Percentiles rank a stretch among this genome's conserved stretches.
phyloP scores from a whole-genome alignment of 1,140 invertebrate species.

The Rhyacophila brunnea region DNA sequence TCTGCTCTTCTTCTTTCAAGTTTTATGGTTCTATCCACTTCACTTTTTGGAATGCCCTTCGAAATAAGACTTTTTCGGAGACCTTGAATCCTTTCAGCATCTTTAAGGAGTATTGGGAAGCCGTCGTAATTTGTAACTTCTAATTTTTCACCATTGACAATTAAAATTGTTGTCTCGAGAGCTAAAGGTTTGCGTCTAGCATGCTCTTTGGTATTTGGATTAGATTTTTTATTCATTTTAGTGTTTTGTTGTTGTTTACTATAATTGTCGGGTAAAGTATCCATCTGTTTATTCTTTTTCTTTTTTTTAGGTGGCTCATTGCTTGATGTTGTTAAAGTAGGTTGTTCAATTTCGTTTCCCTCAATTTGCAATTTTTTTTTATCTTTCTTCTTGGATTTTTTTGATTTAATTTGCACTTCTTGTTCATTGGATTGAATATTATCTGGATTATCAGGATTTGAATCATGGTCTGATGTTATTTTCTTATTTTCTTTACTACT shows the following conservation, averaged over 20 bases:
- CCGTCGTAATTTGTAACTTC: conserved; percentile 66
- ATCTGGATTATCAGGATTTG: too few relatives aligned
- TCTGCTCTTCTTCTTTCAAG: conserved; percentile 69
- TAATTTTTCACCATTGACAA: conserved; percentile 64
- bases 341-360: not conserved
- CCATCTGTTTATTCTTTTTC: conserved; percentile 16
- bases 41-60: conserved; percentile 67
- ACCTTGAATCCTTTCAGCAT: conserved; percentile 63
- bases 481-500: too few relatives aligned
- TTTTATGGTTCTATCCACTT: conserved; percentile 66
- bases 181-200: conserved; percentile 53
- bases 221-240: not conserved
- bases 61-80: conserved; percentile 63
- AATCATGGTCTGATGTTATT: too few relatives aligned
- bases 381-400: not conserved
- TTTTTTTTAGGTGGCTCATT: not conserved
- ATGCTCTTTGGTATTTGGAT: conserved; percentile 37
- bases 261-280: too few relatives aligned
- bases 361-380: not conserved
- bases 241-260: too few relatives aligned
- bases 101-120: conserved; percentile 69
- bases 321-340: not conserved
- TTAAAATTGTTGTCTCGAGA: conserved; percentile 51
- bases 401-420: too few relatives aligned
- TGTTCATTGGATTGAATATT: too few relatives aligned